Percentiles rank a stretch among this genome's conserved stretches.
phyloP scores from a whole-genome alignment of 2,888 invertebrate species.

The Ectemnius cavifrons region DNA sequence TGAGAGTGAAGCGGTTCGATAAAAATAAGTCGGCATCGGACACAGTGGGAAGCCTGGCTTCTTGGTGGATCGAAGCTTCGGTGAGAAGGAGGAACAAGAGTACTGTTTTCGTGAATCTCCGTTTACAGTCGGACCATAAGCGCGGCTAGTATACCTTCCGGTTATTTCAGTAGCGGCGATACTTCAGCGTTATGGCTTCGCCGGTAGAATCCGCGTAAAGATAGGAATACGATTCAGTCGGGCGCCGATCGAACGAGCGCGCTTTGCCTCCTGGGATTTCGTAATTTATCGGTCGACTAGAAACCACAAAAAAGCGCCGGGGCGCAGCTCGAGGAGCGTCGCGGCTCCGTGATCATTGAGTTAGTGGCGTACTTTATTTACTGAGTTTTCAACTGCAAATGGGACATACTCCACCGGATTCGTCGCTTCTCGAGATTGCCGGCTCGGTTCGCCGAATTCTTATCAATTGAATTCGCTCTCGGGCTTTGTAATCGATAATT shows the following conservation, averaged over 20 bases:
- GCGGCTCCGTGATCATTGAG: conserved; percentile 8
- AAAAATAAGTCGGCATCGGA: too few species aligned
- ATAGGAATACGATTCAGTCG: conserved; percentile 18
- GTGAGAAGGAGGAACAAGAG: too few species aligned
- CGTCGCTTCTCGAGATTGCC: too few species aligned
- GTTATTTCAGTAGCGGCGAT: conserved; percentile 14
- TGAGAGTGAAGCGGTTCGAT: too few species aligned
- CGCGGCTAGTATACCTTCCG: conserved; percentile 4
- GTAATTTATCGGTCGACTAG: conserved; percentile 24
- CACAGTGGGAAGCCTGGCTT: too few species aligned
- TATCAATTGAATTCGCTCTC: too few species aligned
- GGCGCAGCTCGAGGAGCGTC: background rate
- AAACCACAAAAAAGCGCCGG: conserved; percentile 15
- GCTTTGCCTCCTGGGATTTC: conserved; percentile 11
- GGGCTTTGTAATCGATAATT: too few species aligned
- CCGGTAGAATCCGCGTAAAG: background rate
- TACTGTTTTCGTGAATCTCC: background rate
- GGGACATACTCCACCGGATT: too few species aligned
- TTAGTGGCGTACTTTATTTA: conserved; percentile 3
- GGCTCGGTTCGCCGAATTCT: too few species aligned
- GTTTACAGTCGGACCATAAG: too few species aligned
- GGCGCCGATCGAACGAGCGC: conserved; percentile 7
- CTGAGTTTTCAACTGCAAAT: background rate
- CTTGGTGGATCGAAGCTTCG: too few species aligned
- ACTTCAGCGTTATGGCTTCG: conserved; percentile 15